Percentiles rank a stretch among this genome's conserved stretches.
Evolutionary conservation across 2,797 vertebrate species (phyloP).

Genomic region (Coendou prehensilis): DNA sequence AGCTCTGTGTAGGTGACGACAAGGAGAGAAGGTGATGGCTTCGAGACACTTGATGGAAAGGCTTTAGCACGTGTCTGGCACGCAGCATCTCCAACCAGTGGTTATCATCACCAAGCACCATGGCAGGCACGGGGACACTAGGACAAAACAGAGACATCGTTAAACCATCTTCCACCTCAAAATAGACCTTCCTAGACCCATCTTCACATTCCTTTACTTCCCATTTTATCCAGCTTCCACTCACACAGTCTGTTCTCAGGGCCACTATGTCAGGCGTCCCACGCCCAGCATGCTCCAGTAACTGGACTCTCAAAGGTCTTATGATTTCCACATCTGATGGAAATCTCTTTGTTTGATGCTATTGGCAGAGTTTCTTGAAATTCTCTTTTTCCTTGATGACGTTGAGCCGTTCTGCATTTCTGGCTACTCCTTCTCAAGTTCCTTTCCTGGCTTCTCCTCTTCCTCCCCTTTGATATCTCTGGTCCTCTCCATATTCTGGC

Average conservation of each 20-base stretch:
- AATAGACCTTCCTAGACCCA: background rate
- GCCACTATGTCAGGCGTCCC: background rate
- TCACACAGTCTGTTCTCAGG: background rate
- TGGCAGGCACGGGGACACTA: background rate
- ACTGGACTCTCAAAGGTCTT: background rate
- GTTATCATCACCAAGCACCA: background rate
- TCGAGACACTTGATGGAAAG: background rate
- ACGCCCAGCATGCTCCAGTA: background rate
- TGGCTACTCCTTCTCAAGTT: background rate
- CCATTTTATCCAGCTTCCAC: background rate
- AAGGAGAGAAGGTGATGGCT: background rate
- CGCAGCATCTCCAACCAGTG: background rate
- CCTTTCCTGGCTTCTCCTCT: background rate
- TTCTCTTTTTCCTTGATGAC: background rate
- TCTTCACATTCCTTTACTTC: background rate
- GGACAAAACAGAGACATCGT: background rate
- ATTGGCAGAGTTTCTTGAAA: background rate
- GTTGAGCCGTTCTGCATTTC: background rate
- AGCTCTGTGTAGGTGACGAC: background rate
- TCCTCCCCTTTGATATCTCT: background rate
- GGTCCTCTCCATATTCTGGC: background rate
- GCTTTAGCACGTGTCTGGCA: background rate
- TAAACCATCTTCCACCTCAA: background rate
- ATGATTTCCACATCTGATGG: background rate
- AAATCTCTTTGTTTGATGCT: background rate